Percentiles rank a stretch among this genome's conserved stretches.
These are phyloP conservation scores for Drosophila tropicalis DNA, from an alignment of 1,140 invertebrate species.

Conservation along the genomic window DNA sequence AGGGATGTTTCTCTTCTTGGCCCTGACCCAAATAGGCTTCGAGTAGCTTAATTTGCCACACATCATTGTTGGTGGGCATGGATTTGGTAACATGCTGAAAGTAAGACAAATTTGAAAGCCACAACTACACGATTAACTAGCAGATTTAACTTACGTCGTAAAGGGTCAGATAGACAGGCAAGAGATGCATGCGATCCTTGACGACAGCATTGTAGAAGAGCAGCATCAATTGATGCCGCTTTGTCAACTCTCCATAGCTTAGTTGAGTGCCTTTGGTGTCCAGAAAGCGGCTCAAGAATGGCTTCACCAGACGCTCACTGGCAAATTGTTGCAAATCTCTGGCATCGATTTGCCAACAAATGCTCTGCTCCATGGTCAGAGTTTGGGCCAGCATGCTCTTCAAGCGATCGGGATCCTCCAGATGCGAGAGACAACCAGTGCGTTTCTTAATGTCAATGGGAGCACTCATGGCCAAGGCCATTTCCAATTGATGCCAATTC, in stretches of 20 bases:
- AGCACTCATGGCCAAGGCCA: constrained; percentile 88
- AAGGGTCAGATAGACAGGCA: constrained; percentile 89
- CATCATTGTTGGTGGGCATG: constrained; percentile 64
- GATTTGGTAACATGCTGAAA: constrained; percentile 57
- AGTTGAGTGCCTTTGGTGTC: constrained; percentile 63
- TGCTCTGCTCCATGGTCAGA: constrained; percentile 89
- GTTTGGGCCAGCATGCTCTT: constrained; percentile 92
- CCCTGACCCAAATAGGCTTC: constrained; percentile 50
- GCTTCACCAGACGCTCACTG: constrained; percentile 86
- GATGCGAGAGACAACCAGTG: constrained; percentile 94
- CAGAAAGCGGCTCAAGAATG: constrained; percentile 88
- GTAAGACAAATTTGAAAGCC: neutral
- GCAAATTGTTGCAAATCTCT: constrained; percentile 89
- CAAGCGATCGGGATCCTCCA: constrained; percentile 94
- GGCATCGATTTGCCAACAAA: constrained; percentile 84
- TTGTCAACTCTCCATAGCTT: constrained; percentile 83
- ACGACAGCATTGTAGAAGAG: constrained; percentile 94
- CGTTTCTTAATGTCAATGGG: constrained; percentile 94
- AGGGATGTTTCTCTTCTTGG: constrained; percentile 43
- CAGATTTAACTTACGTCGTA: constrained; percentile 85
- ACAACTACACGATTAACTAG: too few relatives aligned
- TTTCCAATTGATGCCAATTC: constrained; percentile 92
- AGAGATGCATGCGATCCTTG: constrained; percentile 91
- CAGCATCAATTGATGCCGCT: constrained; percentile 88
- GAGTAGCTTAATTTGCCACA: constrained; percentile 78